phyloP scores from a whole-genome alignment of 2,888 invertebrate species.

The Mesorhabditis spiculigera region DNA sequence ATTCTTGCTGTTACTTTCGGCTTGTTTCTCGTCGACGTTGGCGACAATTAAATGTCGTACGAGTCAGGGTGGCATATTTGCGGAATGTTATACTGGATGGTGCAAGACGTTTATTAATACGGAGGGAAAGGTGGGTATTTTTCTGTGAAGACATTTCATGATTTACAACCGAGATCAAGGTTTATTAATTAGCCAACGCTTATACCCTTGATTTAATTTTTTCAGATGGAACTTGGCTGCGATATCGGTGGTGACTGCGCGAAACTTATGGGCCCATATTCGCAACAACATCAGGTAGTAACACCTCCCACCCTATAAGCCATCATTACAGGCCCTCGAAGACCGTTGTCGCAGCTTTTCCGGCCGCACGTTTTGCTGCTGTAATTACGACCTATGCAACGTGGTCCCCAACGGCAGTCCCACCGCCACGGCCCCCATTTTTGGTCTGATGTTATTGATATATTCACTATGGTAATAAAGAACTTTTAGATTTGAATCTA shows the following conservation, averaged over 20 bases:
- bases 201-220: background rate
- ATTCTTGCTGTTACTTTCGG: background rate
- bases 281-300: background rate
- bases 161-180: too few relatives aligned
- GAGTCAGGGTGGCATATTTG: background rate
- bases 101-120: constrained; percentile 1
- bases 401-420: background rate
- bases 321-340: background rate
- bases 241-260: constrained; percentile 4
- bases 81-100: background rate
- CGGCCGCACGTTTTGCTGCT: constrained; percentile 3
- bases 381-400: background rate
- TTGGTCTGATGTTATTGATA: background rate
- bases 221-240: background rate
- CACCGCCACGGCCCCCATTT: background rate
- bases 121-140: background rate
- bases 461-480: too few relatives aligned
- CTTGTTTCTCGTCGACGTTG: background rate
- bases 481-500: too few relatives aligned
- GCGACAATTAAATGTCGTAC: background rate
- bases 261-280: background rate
- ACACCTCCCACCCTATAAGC: background rate
- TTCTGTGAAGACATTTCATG: background rate
- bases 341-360: background rate
- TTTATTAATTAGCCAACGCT: too few relatives aligned